A percentile compares a stretch with the other conserved stretches of the same genome.
Conservation (phyloP, 1,140 invertebrate species). For the Polypedilum pembai region DNA sequence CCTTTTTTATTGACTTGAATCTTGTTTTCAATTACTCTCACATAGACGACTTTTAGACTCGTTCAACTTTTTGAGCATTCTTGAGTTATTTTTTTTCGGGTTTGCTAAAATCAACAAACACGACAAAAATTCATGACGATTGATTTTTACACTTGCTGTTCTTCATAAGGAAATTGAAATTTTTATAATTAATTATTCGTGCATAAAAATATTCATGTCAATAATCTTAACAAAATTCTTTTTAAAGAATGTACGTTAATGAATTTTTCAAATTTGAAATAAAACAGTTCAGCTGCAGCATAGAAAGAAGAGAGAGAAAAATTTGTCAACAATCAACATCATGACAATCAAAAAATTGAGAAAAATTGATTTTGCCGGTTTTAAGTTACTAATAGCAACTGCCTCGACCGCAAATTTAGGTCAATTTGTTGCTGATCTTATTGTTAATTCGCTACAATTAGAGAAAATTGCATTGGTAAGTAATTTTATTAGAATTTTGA, state of each 20-base stretch:
- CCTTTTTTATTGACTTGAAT: too few species aligned
- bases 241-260: too few species aligned
- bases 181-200: too few species aligned
- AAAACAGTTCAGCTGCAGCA: too few species aligned
- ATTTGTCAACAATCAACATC: neutral
- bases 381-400: neutral
- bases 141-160: too few species aligned
- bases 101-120: neutral
- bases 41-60: neutral
- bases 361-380: neutral
- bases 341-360: constrained; percentile 1
- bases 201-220: too few species aligned
- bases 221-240: too few species aligned
- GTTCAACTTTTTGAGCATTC: neutral
- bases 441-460: neutral
- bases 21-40: neutral
- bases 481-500: neutral
- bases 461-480: neutral
- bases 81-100: neutral
- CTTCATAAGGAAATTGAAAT: too few species aligned
- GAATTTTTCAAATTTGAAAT: too few species aligned
- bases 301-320: too few species aligned
- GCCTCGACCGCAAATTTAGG: neutral
- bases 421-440: neutral
- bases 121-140: too few species aligned